Conservation (phyloP, 2,888 invertebrate genomes). For the Orchesellides sinensis region DNA sequence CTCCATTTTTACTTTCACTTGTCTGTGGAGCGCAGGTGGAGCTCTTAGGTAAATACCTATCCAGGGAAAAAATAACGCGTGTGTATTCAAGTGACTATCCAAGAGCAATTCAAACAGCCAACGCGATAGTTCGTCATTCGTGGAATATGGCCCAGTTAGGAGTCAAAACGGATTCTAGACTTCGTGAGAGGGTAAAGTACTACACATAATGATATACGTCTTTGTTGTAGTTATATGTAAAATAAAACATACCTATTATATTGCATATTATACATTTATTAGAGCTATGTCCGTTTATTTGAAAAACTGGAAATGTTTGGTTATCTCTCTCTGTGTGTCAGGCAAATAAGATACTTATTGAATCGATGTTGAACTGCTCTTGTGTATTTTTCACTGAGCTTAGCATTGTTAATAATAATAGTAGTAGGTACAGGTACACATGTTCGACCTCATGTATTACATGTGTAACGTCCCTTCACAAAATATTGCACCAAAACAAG, state of each 20-base stretch:
- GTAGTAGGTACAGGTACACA: no score
- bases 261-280: neutral
- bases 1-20: constrained; percentile 2
- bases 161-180: constrained; percentile 54
- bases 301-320: neutral
- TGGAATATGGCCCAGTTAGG: constrained; percentile 19
- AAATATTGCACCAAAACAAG: no score
- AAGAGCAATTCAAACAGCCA: constrained; percentile 58
- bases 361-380: no score
- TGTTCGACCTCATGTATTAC: no score
- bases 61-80: constrained; percentile 58
- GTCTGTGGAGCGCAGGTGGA: constrained; percentile 40
- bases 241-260: neutral
- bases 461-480: no score
- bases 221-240: neutral
- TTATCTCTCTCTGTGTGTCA: no score
- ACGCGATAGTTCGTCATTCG: constrained; percentile 45
- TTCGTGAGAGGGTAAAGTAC: constrained; percentile 60
- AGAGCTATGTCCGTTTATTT: neutral
- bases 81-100: constrained; percentile 64
- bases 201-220: neutral
- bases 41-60: constrained; percentile 58
- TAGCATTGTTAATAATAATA: no score
- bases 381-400: no score
- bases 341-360: no score